Evolutionary conservation across 64 coral and sea anemone species (phyloP), one percentile per base, ranked within the genome.

Genomic region (Pocillopora damicornis): DNA sequence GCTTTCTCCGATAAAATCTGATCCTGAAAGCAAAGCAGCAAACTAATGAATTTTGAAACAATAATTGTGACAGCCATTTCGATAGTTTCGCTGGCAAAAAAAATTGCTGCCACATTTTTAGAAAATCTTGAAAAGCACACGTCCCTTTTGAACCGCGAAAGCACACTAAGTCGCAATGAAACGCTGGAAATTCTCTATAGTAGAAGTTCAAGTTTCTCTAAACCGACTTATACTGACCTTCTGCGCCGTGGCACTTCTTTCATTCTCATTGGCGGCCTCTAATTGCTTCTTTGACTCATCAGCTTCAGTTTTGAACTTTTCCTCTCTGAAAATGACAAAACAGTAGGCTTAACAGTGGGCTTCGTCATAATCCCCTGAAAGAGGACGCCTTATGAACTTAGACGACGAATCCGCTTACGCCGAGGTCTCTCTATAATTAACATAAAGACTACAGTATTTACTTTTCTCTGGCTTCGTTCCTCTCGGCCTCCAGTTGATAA

Each of bases 401-500:
- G 7, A 7, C 7, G 42, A 51, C 42, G 7, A 51, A 51, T 51
- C 42, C 42, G 2, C 42, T 51, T 51, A 51, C 42, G 42, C 42
- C 2, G 7, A 2, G 42, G 74, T 37, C 0, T 76, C 74, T 37
- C 56, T 36, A 5, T 37, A 77, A 36, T 75, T 34, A 75, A 35
- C n/a, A 22, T 37, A 25, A 73, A 26, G 22, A 22, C 17, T 4
- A 26, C 1, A 10, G 6, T 75, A 22, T 3, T 65, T 36, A 90
- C 89, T 60, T 90, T 74, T 56, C 68, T n/a, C 20, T 83, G 1
- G 69, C 74, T 13, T 74, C 80, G 16, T 90, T 61, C 37, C 37
- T 45, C 63, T 90, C 89, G n/a, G 80, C 89, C 38, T 90, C 89
- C 11, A 90, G 72, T 81, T 90, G 89, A 62, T 76, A 75, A 20